Base-by-base conservation (phyloP, 2,888 invertebrate genomes). In the Gastrophysa polygoni region DNA sequence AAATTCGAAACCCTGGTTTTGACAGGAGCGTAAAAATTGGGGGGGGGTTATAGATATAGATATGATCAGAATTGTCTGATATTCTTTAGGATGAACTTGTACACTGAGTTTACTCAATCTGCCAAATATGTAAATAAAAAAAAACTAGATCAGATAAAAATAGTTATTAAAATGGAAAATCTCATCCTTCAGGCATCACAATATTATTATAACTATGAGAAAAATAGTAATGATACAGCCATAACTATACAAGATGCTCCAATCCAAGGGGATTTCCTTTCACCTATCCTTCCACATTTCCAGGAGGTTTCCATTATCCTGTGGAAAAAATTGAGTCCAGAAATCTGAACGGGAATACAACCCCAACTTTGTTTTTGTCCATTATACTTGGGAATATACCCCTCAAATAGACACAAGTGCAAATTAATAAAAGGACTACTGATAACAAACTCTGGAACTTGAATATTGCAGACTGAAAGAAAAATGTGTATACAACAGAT, bases 211-310 rank as follows among this genome's bases (percentile, higher is more conserved):
- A n/a, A n/a, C n/a, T n/a, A n/a, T n/a, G n/a, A n/a, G 81, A 91
- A 88, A 82, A 98, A 97, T 61, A 98, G 83, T 75, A 97, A 89
- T 67, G 92, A 91, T 75, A 93, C 88, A 43, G 97, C 98, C 97
- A 99, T 98, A 57, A 91, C 82, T 50, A 98, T 78, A 83, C 99
- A 99, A 73, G 92, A 89, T 1, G 88, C 85, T 24, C 95, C 93
- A 32, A 99, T 93, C 85, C 95, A 99, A 0, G 98, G 97, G 74
- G 98, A 98, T 82, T 97, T 94, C 67, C 99, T 86, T 85, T 99
- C 98, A 48, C 98, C 98, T 77, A 99, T 98, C 76, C 99, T 87
- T 57, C 98, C 98, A 84, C 95, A 93, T 83, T 99, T 99, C 98
- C 98, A 99, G 83, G 98, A 98, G 28, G 93, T 93, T 57, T 98